Conservation (phyloP, 2,113 vertebrate species). For the Brachirus orientalis region DNA sequence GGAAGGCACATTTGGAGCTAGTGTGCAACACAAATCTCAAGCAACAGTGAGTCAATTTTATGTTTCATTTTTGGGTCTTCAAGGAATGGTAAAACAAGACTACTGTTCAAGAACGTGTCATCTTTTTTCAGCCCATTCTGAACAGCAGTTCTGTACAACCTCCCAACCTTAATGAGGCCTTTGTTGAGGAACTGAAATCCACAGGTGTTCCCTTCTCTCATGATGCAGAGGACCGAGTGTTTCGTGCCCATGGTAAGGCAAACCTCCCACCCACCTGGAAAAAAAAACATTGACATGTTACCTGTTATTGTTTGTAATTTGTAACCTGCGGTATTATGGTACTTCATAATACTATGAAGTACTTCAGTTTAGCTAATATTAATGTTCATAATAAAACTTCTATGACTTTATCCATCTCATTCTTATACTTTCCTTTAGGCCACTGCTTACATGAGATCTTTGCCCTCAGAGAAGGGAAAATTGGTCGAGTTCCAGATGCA, state of each 20-base stretch:
- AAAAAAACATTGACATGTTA: neutral
- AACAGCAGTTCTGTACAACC: constrained; percentile 87
- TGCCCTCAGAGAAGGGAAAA: constrained; percentile 93
- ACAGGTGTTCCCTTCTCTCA: constrained; percentile 88
- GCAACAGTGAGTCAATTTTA: constrained; percentile 86
- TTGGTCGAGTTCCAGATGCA: constrained; percentile 93
- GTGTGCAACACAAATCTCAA: constrained; percentile 90
- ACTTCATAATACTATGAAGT: too few relatives aligned
- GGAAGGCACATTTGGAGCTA: constrained; percentile 90
- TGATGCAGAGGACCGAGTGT: constrained; percentile 93
- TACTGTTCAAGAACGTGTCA: constrained; percentile 24
- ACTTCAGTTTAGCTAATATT: neutral
- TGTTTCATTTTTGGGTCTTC: constrained; percentile 9
- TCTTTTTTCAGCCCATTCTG: constrained; percentile 84
- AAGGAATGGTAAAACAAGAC: constrained; percentile 3
- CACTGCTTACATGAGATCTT: constrained; percentile 98
- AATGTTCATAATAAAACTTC: neutral
- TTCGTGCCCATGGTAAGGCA: constrained; percentile 92
- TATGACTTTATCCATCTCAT: neutral
- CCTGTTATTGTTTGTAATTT: neutral
- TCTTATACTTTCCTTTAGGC: constrained; percentile 81
- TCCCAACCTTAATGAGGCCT: constrained; percentile 89
- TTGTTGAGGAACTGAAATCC: constrained; percentile 90
- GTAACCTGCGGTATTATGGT: too few relatives aligned
- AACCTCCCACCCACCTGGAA: neutral